These are phyloP conservation scores for Homarus americanus DNA, from an alignment of 1,140 invertebrate genomes.

Conservation along the genomic window DNA sequence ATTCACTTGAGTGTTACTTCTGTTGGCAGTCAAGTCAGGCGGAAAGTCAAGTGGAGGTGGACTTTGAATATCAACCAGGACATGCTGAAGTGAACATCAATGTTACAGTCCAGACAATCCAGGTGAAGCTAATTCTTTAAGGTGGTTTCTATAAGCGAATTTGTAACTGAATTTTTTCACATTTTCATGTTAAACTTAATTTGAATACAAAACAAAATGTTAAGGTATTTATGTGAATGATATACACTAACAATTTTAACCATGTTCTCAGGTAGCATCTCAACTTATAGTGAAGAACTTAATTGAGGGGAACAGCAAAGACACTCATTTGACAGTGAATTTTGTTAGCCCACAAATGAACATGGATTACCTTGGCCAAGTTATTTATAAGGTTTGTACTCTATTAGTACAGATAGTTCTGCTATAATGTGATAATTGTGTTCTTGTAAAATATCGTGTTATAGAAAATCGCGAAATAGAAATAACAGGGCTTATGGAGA, in stretches of 20 bases:
- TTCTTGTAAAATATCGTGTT: no score
- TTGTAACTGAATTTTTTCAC: no score
- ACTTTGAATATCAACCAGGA: constrained; percentile 9
- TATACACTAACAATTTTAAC: no score
- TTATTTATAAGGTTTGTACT: constrained; percentile 41
- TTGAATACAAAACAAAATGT: no score
- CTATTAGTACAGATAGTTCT: no score
- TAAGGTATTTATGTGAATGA: no score
- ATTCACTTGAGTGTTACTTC: no score
- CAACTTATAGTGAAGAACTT: constrained; percentile 41
- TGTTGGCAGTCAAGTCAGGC: constrained; percentile 26
- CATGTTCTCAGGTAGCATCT: constrained; percentile 25
- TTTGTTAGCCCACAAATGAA: constrained; percentile 20
- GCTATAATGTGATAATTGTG: no score
- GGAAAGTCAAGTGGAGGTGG: not conserved
- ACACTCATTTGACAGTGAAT: constrained; percentile 15
- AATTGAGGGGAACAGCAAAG: not conserved
- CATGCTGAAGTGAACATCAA: constrained; percentile 13
- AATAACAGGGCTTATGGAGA: no score
- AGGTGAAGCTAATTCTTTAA: not conserved
- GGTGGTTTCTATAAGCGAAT: no score
- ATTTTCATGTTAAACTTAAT: no score
- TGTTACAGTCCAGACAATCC: not conserved
- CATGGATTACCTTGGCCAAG: constrained; percentile 25
- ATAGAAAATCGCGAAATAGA: no score